Conservation (phyloP, 2,888 invertebrate species). For the Camponotus fellah region DNA sequence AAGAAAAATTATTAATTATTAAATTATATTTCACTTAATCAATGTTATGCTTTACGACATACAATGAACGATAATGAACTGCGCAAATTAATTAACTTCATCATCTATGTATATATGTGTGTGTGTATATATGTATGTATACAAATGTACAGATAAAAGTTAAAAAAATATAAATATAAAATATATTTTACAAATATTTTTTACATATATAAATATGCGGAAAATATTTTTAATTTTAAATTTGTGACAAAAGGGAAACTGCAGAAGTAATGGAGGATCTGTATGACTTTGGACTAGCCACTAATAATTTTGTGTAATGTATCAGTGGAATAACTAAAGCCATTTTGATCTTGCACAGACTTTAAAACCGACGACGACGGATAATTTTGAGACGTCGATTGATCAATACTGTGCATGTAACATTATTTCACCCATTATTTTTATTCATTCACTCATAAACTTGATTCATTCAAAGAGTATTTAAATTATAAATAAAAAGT, state of each 20-base stretch:
- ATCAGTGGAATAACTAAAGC: constrained; percentile 78
- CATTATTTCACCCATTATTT: neutral
- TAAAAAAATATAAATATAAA: neutral
- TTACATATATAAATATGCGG: neutral
- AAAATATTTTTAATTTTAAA: neutral
- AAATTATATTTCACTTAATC: no score
- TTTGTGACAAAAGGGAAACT: neutral
- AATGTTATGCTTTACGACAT: no score
- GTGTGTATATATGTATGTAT: neutral
- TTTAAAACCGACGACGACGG: constrained; percentile 78
- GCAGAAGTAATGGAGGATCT: constrained; percentile 52
- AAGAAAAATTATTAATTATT: no score
- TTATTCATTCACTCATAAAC: neutral
- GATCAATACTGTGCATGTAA: constrained; percentile 82
- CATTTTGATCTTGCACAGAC: constrained; percentile 80
- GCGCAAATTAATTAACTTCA: no score
- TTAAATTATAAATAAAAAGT: neutral
- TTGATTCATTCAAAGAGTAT: neutral
- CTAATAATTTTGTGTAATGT: constrained; percentile 29
- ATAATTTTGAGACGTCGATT: constrained; percentile 69
- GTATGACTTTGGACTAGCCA: constrained; percentile 76
- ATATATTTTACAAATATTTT: neutral
- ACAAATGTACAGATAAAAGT: neutral
- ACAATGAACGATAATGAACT: no score
- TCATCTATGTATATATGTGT: no score